A percentile compares a stretch with the other conserved stretches of the same genome.
These are phyloP conservation scores for Porites lutea DNA, from an alignment of 64 coral and sea anemone species.

Conservation along the genomic window DNA sequence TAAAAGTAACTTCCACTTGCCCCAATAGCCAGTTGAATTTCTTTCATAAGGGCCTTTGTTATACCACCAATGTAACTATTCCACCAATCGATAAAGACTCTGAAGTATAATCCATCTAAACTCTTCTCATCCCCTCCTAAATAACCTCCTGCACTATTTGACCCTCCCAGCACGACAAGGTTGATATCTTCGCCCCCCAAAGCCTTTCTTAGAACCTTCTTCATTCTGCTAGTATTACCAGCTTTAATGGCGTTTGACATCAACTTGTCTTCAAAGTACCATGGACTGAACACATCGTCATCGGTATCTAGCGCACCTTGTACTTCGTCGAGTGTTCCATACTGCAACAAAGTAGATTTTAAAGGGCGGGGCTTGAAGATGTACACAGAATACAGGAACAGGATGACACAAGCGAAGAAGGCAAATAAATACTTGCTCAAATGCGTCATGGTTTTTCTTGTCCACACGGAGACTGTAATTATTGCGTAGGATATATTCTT, in stretches of 20 bases:
- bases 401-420: no score
- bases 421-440: no score
- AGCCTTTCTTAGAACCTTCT: conserved; percentile 35
- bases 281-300: no score
- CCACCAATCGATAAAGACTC: conserved; percentile 60
- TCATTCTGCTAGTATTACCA: conserved; percentile 12
- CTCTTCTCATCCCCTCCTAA: conserved; percentile 36
- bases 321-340: no score
- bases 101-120: conserved; percentile 47
- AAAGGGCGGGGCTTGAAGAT: no score
- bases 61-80: conserved; percentile 21
- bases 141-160: conserved; percentile 58
- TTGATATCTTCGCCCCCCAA: conserved; percentile 55
- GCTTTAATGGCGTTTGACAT: neutral
- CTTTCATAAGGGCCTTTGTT: conserved; percentile 42
- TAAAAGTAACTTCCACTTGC: conserved; percentile 58
- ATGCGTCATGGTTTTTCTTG: no score
- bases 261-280: neutral
- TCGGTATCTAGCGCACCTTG: no score
- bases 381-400: no score
- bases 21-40: conserved; percentile 32
- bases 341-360: no score
- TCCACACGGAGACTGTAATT: no score
- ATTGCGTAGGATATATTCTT: no score
- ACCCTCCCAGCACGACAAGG: conserved; percentile 49